These are phyloP conservation scores for Phalloptychus januarius DNA, from an alignment of 2,797 vertebrate species.

Conservation along the genomic window DNA sequence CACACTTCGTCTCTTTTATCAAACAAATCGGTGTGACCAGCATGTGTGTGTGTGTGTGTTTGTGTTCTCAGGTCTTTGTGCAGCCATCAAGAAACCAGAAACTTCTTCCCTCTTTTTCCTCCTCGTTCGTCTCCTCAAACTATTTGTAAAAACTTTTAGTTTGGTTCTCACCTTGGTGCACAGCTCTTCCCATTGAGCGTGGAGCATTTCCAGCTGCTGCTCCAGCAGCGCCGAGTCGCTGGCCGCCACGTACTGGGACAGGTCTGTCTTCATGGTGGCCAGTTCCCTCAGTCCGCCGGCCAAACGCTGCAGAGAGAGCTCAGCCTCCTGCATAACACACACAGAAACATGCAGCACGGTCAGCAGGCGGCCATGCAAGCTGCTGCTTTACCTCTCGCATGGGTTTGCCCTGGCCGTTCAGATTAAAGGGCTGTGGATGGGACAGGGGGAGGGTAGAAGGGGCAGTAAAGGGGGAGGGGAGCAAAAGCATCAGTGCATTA, in stretches of 20 bases:
- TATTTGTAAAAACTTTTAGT: neutral
- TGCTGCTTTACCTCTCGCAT: conserved; percentile 45
- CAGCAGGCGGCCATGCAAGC: conserved; percentile 38
- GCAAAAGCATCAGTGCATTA: conserved; percentile 69
- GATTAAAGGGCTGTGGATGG: conserved; percentile 79
- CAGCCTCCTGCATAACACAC: conserved; percentile 90
- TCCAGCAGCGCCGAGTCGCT: conserved; percentile 84
- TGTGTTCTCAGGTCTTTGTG: conserved; percentile 60
- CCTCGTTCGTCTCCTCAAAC: neutral
- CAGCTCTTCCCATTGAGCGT: conserved; percentile 92
- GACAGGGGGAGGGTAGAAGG: conserved; percentile 65
- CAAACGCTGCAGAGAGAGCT: conserved; percentile 85
- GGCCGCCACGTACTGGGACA: conserved; percentile 81
- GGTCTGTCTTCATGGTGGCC: conserved; percentile 83
- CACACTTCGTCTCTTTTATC: conserved; percentile 42
- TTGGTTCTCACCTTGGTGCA: conserved; percentile 77
- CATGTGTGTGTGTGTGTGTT: conserved; percentile 9
- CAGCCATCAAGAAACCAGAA: conserved; percentile 42
- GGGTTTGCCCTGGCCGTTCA: conserved; percentile 48
- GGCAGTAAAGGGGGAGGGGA: conserved; percentile 69
- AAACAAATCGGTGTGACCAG: conserved; percentile 37
- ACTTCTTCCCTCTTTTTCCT: conserved; percentile 34
- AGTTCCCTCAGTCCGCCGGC: conserved; percentile 80
- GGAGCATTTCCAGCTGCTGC: conserved; percentile 88
- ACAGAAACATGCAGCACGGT: conserved; percentile 45